Conservation (phyloP, 64 coral and sea anemone species). For the Montipora foliosa region DNA sequence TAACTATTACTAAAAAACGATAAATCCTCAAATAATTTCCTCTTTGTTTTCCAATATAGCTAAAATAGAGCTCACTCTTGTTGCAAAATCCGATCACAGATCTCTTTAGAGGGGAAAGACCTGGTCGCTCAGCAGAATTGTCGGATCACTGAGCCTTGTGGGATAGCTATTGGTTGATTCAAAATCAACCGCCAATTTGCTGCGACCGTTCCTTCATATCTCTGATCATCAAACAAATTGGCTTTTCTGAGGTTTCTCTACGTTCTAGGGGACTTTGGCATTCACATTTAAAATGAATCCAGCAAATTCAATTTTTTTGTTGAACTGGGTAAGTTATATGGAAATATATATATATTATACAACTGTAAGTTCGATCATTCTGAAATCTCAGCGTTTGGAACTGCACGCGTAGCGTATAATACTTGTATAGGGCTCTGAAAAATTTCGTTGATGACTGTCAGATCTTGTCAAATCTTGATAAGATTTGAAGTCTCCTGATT, state of each 20-base stretch:
- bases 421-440: not conserved
- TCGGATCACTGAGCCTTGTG: not conserved
- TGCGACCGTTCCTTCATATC: not conserved
- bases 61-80: not conserved
- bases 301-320: constrained; percentile 7
- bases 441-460: too few relatives aligned
- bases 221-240: not conserved
- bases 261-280: not conserved
- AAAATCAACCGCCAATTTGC: constrained; percentile 46
- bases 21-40: not conserved
- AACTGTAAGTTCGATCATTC: not conserved
- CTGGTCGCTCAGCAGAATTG: not conserved
- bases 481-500: too few relatives aligned
- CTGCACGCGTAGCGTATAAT: too few relatives aligned
- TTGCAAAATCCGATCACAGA: not conserved
- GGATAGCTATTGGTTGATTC: not conserved
- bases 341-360: not conserved
- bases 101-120: not conserved
- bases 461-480: too few relatives aligned
- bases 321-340: constrained; percentile 12
- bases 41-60: not conserved
- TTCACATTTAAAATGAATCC: constrained; percentile 2
- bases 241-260: not conserved
- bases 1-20: not conserved
- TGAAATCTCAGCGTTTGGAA: not conserved